These are phyloP conservation scores for Eurystomus glaucurus DNA, from an alignment of 2,797 vertebrate species.

Conservation along the genomic window DNA sequence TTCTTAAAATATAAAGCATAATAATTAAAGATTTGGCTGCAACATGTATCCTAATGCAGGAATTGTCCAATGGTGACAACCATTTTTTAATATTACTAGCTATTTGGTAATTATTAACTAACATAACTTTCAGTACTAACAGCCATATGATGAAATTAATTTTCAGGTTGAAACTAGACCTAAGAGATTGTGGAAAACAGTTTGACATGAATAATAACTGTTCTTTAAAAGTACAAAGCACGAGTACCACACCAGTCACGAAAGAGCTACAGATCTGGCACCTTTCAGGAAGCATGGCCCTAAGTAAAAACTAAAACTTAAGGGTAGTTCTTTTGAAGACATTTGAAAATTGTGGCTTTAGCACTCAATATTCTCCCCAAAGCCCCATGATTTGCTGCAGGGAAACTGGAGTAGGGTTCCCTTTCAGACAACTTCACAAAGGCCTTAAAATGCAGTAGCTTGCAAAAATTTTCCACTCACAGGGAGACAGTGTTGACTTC, in stretches of 20 bases:
- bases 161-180: not conserved
- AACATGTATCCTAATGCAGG: not conserved
- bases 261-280: not conserved
- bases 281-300: not conserved
- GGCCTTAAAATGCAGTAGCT: not conserved
- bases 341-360: not conserved
- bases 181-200: not conserved
- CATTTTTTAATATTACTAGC: not conserved
- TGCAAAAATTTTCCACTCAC: not conserved
- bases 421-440: not conserved
- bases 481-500: not conserved
- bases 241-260: not conserved
- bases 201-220: not conserved
- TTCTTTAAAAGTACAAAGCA: not conserved
- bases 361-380: fast-evolving
- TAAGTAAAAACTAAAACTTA: not conserved
- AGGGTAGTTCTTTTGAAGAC: not conserved
- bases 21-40: not conserved
- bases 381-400: not conserved
- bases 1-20: not conserved
- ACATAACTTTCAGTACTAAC: not conserved
- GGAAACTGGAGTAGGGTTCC: not conserved
- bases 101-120: not conserved
- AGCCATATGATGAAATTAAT: not conserved
- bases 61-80: not conserved